A percentile compares a stretch with the other conserved stretches of the same genome.
phyloP scores from a whole-genome alignment of 2,113 vertebrate genomes.

The Osmerus mordax region DNA sequence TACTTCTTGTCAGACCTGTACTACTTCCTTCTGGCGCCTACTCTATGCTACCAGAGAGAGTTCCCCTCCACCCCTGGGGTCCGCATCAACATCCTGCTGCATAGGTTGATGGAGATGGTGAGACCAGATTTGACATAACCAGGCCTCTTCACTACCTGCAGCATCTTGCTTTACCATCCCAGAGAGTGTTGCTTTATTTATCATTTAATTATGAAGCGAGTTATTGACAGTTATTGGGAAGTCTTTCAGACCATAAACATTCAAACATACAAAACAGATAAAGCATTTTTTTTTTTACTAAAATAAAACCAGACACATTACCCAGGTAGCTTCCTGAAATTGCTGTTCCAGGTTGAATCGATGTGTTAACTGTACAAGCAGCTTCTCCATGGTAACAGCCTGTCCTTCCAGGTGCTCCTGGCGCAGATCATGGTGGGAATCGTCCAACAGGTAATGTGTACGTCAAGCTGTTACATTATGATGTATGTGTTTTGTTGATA shows the following conservation, averaged over 20 bases:
- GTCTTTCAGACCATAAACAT: background rate
- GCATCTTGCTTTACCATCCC: background rate
- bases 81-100: slow-evolving; percentile 42
- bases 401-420: slow-evolving; percentile 50
- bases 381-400: background rate
- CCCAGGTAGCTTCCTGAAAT: background rate
- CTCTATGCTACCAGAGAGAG: slow-evolving; percentile 51
- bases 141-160: background rate
- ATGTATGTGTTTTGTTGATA: background rate
- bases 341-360: no score
- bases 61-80: slow-evolving; percentile 39
- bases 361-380: background rate
- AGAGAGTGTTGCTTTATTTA: background rate
- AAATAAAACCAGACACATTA: background rate
- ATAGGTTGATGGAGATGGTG: slow-evolving; percentile 54
- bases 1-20: slow-evolving; percentile 48
- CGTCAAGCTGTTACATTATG: background rate
- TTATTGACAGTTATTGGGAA: background rate
- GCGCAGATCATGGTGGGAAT: slow-evolving; percentile 58
- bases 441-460: slow-evolving; percentile 54
- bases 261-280: no score
- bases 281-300: background rate
- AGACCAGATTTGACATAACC: slow-evolving; percentile 15
- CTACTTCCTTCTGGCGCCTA: slow-evolving; percentile 54
- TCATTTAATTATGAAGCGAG: background rate